A percentile compares a stretch with the other conserved stretches of the same genome.
phyloP scores from a whole-genome alignment of 37 sponge, comb jelly and placozoan genomes.

The Hormiphora californensis region DNA sequence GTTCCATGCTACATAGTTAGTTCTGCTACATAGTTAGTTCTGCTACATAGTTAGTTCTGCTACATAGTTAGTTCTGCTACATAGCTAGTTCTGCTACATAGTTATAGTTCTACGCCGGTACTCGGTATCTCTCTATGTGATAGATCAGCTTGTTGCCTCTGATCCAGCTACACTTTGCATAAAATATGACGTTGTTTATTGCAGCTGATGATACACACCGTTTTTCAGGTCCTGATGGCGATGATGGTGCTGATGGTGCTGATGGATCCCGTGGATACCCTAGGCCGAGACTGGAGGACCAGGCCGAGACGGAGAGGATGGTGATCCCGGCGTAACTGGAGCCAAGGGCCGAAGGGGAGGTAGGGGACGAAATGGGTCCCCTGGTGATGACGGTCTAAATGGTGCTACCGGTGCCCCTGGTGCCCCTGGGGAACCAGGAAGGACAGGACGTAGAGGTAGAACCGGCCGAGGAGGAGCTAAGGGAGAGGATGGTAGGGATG shows the following conservation, averaged over 20 bases:
- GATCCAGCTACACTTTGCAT: no score
- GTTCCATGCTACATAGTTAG: no score
- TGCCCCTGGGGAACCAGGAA: neutral
- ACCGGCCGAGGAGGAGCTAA: neutral
- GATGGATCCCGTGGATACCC: slow-evolving; percentile 6
- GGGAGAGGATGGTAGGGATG: neutral
- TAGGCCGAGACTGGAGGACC: neutral
- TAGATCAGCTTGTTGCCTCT: no score
- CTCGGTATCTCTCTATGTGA: no score
- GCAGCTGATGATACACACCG: neutral
- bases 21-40: no score
- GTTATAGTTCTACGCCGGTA: no score
- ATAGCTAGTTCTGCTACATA: no score
- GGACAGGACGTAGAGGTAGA: neutral
- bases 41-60: no score
- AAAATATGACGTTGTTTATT: neutral
- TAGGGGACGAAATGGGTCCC: neutral
- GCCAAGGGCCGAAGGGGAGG: neutral
- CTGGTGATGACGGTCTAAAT: neutral
- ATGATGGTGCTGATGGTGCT: neutral
- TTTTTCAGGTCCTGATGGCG: neutral
- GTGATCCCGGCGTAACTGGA: neutral
- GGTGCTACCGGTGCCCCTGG: neutral
- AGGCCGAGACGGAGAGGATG: neutral
- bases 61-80: no score